Percentiles rank a stretch among this genome's conserved stretches.
phyloP scores from a whole-genome alignment of 2,113 vertebrate genomes.

The Carassius gibelio region DNA sequence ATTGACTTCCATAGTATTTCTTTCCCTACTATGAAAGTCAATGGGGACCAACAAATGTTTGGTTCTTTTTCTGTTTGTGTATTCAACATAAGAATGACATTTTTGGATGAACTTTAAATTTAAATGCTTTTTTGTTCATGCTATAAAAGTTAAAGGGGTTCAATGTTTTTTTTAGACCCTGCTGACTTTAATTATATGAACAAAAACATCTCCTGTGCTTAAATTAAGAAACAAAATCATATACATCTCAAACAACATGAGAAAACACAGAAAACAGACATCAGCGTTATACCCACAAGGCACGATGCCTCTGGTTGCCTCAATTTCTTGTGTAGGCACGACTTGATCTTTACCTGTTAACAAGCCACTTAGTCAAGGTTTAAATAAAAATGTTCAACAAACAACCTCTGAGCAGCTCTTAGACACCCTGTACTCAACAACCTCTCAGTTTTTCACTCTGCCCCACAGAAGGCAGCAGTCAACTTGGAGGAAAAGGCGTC shows the following conservation, averaged over 20 bases:
- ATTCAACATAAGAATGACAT: too few relatives aligned
- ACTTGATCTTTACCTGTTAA: conserved; percentile 56
- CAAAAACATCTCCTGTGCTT: not conserved
- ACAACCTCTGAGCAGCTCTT: conserved; percentile 41
- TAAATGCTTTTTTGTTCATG: not conserved
- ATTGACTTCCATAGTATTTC: too few relatives aligned
- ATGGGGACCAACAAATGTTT: too few relatives aligned
- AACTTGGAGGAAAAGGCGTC: conserved; percentile 12
- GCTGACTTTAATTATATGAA: not conserved
- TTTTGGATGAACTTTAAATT: too few relatives aligned
- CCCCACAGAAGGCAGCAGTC: conserved; percentile 44
- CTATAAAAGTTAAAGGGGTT: not conserved
- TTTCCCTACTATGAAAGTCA: too few relatives aligned
- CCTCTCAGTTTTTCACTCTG: conserved; percentile 43
- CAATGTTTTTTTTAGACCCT: not conserved
- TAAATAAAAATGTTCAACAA: conserved; percentile 56
- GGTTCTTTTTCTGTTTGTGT: too few relatives aligned
- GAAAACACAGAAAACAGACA: not conserved
- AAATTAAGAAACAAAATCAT: not conserved
- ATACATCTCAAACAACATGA: not conserved
- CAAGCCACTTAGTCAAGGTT: conserved; percentile 61
- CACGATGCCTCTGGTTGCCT: not conserved
- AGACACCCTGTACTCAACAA: conserved; percentile 51
- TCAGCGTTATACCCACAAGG: conserved; percentile 3
- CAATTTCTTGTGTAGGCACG: conserved; percentile 13